Conservation (phyloP, 2,888 invertebrate genomes). For the Lysandra coridon region DNA sequence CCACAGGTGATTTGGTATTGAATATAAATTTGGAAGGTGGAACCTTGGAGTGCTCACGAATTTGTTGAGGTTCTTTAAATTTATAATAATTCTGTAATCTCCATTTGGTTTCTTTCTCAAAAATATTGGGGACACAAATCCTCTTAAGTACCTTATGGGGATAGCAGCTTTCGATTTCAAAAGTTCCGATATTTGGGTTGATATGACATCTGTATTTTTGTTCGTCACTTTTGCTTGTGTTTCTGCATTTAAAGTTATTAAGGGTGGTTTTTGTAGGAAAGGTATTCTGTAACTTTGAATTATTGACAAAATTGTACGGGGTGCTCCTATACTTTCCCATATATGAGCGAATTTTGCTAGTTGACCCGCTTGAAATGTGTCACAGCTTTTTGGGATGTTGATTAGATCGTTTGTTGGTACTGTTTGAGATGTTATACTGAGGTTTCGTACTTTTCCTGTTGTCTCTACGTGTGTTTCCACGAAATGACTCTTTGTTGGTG, state of each 20-base stretch:
- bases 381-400: no score
- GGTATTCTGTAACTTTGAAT: no score
- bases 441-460: no score
- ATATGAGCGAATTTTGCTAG: no score
- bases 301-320: no score
- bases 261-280: constrained; percentile 21
- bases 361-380: no score
- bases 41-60: constrained; percentile 32
- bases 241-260: constrained; percentile 5
- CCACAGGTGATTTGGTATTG: no score
- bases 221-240: constrained; percentile 22
- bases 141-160: constrained; percentile 23
- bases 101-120: background rate
- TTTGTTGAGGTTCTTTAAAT: constrained; percentile 34
- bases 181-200: constrained; percentile 28
- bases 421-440: no score
- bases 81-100: constrained; percentile 31
- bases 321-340: no score
- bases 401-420: no score
- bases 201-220: constrained; percentile 28
- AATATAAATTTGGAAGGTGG: constrained; percentile 33
- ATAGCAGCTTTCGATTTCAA: constrained; percentile 26
- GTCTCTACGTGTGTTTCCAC: no score
- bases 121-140: constrained; percentile 34
- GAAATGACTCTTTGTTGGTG: background rate